Evolutionary conservation across 1,140 invertebrate genomes (phyloP).

Genomic region (Pseudomyrmex dendroicus): DNA sequence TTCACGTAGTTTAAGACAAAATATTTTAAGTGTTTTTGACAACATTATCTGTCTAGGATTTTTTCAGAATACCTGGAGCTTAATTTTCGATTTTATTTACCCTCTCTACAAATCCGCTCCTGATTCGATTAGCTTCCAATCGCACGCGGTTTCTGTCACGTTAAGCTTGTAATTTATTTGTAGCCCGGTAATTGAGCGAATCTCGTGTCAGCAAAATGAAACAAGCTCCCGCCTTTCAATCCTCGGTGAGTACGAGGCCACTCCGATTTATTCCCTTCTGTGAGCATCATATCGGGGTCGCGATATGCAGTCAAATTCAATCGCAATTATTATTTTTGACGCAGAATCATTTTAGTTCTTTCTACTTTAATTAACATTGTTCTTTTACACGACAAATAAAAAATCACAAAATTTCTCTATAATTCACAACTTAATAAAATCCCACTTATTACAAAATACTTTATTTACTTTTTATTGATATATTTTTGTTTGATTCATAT

Average conservation of each 20-base stretch:
- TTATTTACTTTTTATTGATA: not conserved
- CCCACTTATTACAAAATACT: not conserved
- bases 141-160: constrained; percentile 53
- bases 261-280: constrained; percentile 54
- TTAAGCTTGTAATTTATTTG: constrained; percentile 72
- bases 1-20: not conserved
- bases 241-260: not conserved
- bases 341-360: not conserved
- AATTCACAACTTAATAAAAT: constrained; percentile 1
- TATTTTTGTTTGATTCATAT: not conserved
- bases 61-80: not conserved
- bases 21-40: not conserved
- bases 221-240: constrained; percentile 38
- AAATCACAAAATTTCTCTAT: not conserved
- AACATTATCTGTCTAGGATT: not conserved
- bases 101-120: not conserved
- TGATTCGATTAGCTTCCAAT: constrained; percentile 14
- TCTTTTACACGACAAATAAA: not conserved
- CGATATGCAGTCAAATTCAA: constrained; percentile 25
- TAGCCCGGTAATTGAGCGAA: constrained; percentile 66
- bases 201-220: constrained; percentile 64
- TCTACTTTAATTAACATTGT: not conserved
- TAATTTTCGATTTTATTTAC: constrained; percentile 36
- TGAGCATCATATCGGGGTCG: constrained; percentile 37
- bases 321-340: constrained; percentile 16